A percentile compares a stretch with the other conserved stretches of the same genome.
Conservation (phyloP, 2,113 vertebrate species). For the Mormyrus lacerda region DNA sequence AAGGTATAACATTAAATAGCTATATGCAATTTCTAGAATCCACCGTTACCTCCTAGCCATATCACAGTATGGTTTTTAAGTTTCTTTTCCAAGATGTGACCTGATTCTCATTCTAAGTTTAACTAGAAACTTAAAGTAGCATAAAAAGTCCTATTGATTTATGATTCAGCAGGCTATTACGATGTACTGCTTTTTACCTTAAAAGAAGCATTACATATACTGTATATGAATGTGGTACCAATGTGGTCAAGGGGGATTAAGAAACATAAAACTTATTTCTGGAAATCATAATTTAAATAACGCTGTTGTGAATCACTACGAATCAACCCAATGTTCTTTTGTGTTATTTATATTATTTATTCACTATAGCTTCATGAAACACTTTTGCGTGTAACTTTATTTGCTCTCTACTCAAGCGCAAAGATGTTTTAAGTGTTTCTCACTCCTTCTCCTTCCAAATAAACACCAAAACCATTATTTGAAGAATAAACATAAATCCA, state of each 20-base stretch:
- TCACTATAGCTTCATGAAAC: not conserved
- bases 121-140: not conserved
- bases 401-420: not conserved
- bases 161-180: not conserved
- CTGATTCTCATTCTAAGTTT: not conserved
- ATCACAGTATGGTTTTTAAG: not conserved
- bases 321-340: not conserved
- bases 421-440: not conserved
- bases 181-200: not conserved
- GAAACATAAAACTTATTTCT: not conserved
- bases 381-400: not conserved
- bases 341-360: not conserved
- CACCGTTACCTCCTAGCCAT: not conserved
- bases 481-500: not conserved
- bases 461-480: not conserved
- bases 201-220: not conserved
- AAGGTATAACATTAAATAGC: not conserved
- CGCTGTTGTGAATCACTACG: not conserved
- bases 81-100: not conserved
- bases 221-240: not conserved
- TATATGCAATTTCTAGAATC: not conserved
- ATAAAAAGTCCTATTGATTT: not conserved
- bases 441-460: not conserved
- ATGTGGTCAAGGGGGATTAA: not conserved
- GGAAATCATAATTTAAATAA: not conserved